Evolutionary conservation across 1,140 invertebrate species (phyloP).

Genomic region (Phymastichus coffea): DNA sequence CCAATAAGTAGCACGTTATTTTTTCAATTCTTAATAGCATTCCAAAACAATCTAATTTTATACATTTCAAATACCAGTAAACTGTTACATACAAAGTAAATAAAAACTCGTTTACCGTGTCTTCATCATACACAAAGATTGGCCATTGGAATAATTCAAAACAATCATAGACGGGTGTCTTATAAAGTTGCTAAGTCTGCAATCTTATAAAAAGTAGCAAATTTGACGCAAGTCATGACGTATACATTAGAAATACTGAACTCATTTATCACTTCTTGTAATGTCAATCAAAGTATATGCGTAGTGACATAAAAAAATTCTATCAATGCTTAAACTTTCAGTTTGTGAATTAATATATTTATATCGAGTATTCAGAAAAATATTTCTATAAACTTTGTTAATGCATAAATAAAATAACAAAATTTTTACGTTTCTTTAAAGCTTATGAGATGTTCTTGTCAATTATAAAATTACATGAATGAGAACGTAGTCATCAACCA

Average conservation of each 20-base stretch:
- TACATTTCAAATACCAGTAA: constrained; percentile 7
- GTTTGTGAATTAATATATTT: too few species aligned
- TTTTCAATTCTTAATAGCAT: neutral
- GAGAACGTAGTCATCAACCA: too few species aligned
- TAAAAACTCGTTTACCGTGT: neutral
- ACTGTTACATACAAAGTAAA: constrained; percentile 14
- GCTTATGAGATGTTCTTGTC: too few species aligned
- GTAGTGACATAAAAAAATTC: constrained; percentile 1
- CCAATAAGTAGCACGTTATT: too few species aligned
- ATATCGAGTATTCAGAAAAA: too few species aligned
- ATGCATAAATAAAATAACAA: too few species aligned
- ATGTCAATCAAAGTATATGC: constrained; percentile 5
- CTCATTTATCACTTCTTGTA: constrained; percentile 7
- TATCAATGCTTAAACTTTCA: constrained; percentile 6
- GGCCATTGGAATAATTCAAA: neutral
- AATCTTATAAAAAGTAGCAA: constrained; percentile 18
- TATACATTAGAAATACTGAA: constrained; percentile 17
- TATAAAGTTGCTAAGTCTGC: neutral
- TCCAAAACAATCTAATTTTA: too few species aligned
- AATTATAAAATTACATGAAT: too few species aligned
- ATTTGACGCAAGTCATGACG: neutral
- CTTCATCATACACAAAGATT: neutral
- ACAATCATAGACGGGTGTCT: neutral
- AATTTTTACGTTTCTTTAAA: too few species aligned
- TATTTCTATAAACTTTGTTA: too few species aligned